phyloP scores from a whole-genome alignment of 2,113 vertebrate genomes.

The Ivindomyrus marchei region DNA sequence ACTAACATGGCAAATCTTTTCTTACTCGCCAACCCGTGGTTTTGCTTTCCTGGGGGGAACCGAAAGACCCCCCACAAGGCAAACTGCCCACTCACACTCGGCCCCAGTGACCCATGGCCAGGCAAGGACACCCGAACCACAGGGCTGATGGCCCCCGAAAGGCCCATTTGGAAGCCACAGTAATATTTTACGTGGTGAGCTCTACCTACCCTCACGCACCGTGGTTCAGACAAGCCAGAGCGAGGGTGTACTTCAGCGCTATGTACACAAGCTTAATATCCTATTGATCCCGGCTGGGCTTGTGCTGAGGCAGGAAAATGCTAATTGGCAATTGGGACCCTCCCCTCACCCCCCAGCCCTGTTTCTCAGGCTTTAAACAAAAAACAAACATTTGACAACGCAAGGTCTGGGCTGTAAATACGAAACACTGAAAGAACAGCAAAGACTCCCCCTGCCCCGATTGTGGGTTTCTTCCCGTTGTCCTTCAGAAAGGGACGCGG shows the following conservation, averaged over 20 bases:
- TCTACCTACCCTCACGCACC: slow-evolving; percentile 44
- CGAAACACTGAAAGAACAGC: slow-evolving; percentile 55
- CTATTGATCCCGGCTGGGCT: slow-evolving; percentile 71
- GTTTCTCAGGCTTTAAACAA: slow-evolving; percentile 29
- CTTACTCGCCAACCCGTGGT: neutral
- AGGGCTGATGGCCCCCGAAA: neutral
- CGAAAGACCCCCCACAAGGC: neutral
- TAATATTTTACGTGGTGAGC: slow-evolving; percentile 33
- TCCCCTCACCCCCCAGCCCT: slow-evolving; percentile 33
- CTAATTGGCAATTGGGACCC: slow-evolving; percentile 71
- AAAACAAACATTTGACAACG: slow-evolving; percentile 15
- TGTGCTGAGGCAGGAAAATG: slow-evolving; percentile 89
- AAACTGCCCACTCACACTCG: neutral
- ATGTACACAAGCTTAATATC: slow-evolving; percentile 80
- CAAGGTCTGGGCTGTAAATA: slow-evolving; percentile 69
- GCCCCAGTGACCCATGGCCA: neutral
- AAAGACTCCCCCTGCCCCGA: slow-evolving; percentile 30
- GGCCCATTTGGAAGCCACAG: slow-evolving; percentile 23
- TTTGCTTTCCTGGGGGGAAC: neutral
- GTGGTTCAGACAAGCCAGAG: slow-evolving; percentile 58
- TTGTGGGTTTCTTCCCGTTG: slow-evolving; percentile 43
- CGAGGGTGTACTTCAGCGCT: slow-evolving; percentile 70
- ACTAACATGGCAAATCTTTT: neutral
- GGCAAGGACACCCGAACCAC: neutral
- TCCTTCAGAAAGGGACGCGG: slow-evolving; percentile 69